Evolutionary conservation across 2,797 vertebrate species (phyloP), one percentile per base, ranked within the genome.

Genomic region (Somateria mollissima): DNA sequence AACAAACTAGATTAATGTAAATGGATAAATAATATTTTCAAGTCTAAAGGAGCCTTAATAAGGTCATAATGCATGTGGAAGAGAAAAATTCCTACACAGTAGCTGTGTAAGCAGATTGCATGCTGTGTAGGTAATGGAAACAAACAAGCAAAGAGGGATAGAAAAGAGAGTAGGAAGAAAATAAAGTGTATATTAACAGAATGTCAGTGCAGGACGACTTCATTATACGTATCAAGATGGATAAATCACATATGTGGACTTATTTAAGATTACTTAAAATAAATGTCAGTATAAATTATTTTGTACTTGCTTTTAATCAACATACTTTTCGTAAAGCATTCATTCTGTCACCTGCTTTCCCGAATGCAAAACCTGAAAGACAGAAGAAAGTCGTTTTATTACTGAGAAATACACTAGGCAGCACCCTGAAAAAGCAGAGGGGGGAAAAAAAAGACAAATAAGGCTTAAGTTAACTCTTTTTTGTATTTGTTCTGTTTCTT

Each of bases 271-370:
- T 51, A 25, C 49, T 25, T 51, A 51, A 51, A 51, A 45, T 19
- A 15, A 14, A 8, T 14, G 11, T 36, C 72, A 19, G 22, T 19
- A 32, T 1, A 4, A 82, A 53, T 41, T 60, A 82, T 21, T 27
- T 71, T 71, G 32, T 54, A 34, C 24, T 64, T 83, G n/a, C 41
- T 47, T 41, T 74, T 3, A 57, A 19, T 67, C 24, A 34, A 97
- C 97, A 2, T 98, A 99, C 99, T 96, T 99, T 99, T 96, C 99
- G 98, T 76, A 99, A 97, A 56, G 99, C 99, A 3, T 98, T 98
- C 14, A 21, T 85, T 95, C 98, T 98, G 87, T 99, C 98, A 51
- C 97, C 66, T 65, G 99, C 99, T 96, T 99, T 99, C 53, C 98
- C 99, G 94, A 99, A 1, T 3, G 99, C 99, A 96, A 99, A 99